phyloP scores from a whole-genome alignment of 2,888 invertebrate species.

The Metallyticus violacea region DNA sequence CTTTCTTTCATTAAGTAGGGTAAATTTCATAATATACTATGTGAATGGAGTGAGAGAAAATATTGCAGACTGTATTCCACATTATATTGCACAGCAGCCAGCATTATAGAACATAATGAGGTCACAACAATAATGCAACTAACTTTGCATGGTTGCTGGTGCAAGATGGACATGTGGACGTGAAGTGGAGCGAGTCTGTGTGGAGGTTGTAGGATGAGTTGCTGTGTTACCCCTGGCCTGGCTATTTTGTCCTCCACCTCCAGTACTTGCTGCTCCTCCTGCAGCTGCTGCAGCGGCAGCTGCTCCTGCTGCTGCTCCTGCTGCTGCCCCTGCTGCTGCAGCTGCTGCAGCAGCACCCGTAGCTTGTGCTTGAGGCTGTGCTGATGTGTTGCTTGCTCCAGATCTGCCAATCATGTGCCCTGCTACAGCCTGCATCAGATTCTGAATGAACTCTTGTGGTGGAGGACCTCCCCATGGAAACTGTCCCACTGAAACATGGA shows the following conservation, averaged over 20 bases:
- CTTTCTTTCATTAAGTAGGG: too few species aligned
- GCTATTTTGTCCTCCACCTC: conserved; percentile 44
- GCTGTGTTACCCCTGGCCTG: conserved; percentile 60
- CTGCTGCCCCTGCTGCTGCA: conserved; percentile 32
- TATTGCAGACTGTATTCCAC: neutral
- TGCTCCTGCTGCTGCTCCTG: conserved; percentile 24
- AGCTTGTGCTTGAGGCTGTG: conserved; percentile 18
- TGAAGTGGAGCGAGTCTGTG: conserved; percentile 65
- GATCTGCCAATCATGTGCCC: conserved; percentile 44
- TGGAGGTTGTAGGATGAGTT: conserved; percentile 68
- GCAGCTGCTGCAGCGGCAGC: neutral
- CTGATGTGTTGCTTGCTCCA: neutral
- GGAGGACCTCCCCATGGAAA: conserved; percentile 49
- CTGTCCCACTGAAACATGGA: conserved; percentile 32
- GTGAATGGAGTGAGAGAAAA: too few species aligned
- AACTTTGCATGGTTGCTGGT: conserved; percentile 46
- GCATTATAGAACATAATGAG: neutral
- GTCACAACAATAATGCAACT: neutral
- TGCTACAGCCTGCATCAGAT: conserved; percentile 54
- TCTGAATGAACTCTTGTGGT: conserved; percentile 54
- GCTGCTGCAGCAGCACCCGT: conserved; percentile 34
- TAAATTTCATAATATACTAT: too few species aligned
- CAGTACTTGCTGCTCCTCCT: neutral
- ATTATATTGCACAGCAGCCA: neutral
- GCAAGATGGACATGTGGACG: conserved; percentile 66